A percentile compares a stretch with the other conserved stretches of the same genome.
phyloP scores from a whole-genome alignment of 2,797 vertebrate genomes.

The Sarcophilus harrisii region DNA sequence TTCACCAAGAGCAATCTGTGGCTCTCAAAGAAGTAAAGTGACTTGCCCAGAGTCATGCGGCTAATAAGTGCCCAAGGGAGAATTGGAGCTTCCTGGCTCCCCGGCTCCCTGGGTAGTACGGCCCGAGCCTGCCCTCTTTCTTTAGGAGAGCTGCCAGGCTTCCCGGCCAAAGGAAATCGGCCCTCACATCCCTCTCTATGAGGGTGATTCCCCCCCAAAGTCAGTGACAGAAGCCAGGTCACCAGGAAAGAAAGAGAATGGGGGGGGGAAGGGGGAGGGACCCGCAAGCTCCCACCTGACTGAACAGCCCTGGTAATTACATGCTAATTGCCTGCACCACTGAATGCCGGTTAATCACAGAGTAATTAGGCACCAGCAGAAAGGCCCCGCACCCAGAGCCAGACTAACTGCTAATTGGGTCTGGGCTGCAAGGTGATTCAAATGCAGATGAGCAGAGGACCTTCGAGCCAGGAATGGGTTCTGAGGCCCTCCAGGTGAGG shows the following conservation, averaged over 20 bases:
- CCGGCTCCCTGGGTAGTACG: background rate
- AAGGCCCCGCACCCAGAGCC: background rate
- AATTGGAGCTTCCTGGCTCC: background rate
- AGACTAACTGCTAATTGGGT: background rate
- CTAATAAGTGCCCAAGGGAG: background rate
- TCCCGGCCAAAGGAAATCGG: background rate
- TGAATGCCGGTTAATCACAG: background rate
- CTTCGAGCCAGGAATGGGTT: background rate
- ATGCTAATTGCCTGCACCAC: background rate
- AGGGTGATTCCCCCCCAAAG: background rate
- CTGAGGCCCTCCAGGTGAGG: background rate
- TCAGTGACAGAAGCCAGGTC: background rate
- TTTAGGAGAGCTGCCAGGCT: background rate
- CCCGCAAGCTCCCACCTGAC: background rate
- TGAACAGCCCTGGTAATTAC: background rate
- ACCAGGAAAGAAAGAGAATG: background rate
- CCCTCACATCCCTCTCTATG: background rate
- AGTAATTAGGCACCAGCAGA: background rate
- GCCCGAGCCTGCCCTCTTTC: background rate
- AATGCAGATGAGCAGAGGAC: background rate
- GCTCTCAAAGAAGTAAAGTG: background rate
- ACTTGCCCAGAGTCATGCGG: background rate
- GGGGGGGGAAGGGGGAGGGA: background rate
- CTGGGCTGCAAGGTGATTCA: background rate
- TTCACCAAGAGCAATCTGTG: background rate